A percentile compares a stretch with the other conserved stretches of the same genome.
These are phyloP conservation scores for Drosophila dives DNA, from an alignment of 2,888 invertebrate species.

Conservation along the genomic window DNA sequence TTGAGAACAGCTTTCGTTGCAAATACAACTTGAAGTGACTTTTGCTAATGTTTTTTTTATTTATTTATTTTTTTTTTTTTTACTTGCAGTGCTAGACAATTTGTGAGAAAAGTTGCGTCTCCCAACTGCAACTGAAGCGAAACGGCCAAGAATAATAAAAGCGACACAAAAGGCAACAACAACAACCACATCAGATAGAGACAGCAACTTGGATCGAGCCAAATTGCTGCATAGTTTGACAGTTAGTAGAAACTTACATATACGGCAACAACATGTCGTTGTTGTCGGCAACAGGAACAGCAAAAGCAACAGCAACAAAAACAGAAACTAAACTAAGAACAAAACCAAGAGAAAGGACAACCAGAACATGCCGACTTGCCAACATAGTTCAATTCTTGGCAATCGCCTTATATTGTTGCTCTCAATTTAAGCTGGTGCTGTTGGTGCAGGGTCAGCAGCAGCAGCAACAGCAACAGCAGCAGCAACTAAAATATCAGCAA, in stretches of 20 bases:
- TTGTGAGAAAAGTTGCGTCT: conserved; percentile 47
- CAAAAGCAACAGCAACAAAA: conserved; percentile 17
- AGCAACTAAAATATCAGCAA: conserved; percentile 74
- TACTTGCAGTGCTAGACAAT: conserved; percentile 43
- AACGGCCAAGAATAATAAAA: conserved; percentile 47
- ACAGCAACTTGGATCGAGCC: conserved; percentile 32
- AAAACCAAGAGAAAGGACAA: conserved; percentile 30
- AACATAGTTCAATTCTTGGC: conserved; percentile 67
- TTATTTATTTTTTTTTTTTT: conserved; percentile 13
- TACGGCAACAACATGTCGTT: conserved; percentile 62
- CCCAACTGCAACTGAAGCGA: conserved; percentile 39
- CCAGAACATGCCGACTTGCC: conserved; percentile 54
- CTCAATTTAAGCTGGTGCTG: conserved; percentile 53
- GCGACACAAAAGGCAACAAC: conserved; percentile 7
- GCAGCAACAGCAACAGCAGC: conserved; percentile 46
- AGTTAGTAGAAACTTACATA: conserved; percentile 26
- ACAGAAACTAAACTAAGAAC: not conserved
- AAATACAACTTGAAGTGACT: conserved; percentile 39
- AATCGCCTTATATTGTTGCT: conserved; percentile 63
- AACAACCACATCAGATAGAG: conserved; percentile 4
- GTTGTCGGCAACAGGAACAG: conserved; percentile 33
- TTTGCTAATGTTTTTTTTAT: conserved; percentile 32
- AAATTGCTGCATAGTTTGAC: conserved; percentile 63
- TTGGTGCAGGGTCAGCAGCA: conserved; percentile 55
- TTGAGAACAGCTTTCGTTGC: conserved; percentile 28